Evolutionary conservation across 2,797 vertebrate genomes (phyloP).

Genomic region (Geotrypetes seraphini): DNA sequence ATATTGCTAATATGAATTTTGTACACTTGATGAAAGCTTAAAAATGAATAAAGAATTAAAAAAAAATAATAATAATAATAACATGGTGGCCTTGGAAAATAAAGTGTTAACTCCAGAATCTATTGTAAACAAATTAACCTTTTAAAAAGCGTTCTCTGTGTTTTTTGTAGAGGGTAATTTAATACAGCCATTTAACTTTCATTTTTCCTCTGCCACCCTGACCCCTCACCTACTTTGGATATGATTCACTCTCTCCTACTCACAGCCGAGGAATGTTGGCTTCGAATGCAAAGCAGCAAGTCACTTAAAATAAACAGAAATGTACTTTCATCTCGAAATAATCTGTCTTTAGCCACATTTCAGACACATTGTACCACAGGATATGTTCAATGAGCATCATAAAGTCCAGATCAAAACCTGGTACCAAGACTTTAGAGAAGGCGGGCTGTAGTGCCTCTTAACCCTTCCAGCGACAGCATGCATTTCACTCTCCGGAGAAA

Average conservation of each 20-base stretch:
- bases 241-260: slow-evolving; percentile 47
- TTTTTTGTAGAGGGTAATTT: slow-evolving; percentile 22
- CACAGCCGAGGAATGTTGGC: slow-evolving; percentile 56
- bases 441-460: background rate
- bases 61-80: too few relatives aligned
- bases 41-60: too few relatives aligned
- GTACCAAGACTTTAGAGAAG: slow-evolving; percentile 20
- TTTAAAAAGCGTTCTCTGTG: slow-evolving; percentile 21
- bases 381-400: slow-evolving; percentile 65
- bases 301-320: slow-evolving; percentile 58
- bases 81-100: slow-evolving; percentile 12
- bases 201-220: slow-evolving; percentile 30
- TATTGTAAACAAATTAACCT: slow-evolving; percentile 3
- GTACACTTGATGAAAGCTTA: too few relatives aligned
- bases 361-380: slow-evolving; percentile 60
- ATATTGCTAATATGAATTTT: too few relatives aligned
- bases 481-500: too few relatives aligned
- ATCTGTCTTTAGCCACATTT: slow-evolving; percentile 56
- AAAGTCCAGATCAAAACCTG: slow-evolving; percentile 41
- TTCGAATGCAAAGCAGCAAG: slow-evolving; percentile 51
- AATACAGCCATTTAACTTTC: slow-evolving; percentile 28
- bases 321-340: slow-evolving; percentile 53
- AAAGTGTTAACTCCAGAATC: background rate
- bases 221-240: slow-evolving; percentile 64
- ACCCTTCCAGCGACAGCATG: too few relatives aligned